phyloP scores from a whole-genome alignment of 2,797 vertebrate species.

The Tangara arthus region DNA sequence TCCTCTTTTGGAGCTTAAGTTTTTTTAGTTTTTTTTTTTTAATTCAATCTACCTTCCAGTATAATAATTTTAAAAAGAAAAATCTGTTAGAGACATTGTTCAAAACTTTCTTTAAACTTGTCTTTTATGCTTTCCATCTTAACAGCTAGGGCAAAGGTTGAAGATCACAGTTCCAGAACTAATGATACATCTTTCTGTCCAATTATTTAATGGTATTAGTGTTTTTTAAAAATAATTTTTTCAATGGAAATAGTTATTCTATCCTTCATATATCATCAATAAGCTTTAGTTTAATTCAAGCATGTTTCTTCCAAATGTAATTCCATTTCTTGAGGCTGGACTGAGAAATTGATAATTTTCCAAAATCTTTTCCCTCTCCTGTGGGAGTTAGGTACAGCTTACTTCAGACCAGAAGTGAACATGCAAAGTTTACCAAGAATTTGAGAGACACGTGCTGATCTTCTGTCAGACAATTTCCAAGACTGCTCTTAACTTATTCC shows the following conservation, averaged over 20 bases:
- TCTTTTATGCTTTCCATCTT: not conserved
- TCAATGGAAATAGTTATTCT: not conserved
- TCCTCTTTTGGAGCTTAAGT: not conserved
- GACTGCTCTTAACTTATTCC: not conserved
- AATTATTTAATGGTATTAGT: not conserved
- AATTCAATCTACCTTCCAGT: not conserved
- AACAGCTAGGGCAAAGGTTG: not conserved
- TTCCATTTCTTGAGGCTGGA: not conserved
- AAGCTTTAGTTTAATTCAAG: not conserved
- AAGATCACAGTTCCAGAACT: not conserved
- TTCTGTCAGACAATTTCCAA: not conserved
- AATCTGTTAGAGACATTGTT: not conserved
- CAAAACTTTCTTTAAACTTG: not conserved
- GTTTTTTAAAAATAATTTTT: not conserved
- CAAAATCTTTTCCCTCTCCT: not conserved
- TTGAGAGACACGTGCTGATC: not conserved
- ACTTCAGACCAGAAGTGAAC: not conserved
- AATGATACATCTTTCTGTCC: not conserved
- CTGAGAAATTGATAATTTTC: not conserved
- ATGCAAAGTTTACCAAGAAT: not conserved
- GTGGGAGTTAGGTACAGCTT: not conserved
- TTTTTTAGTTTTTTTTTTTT: not conserved
- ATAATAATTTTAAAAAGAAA: not conserved
- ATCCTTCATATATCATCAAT: not conserved
- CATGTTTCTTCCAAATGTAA: not conserved